Evolutionary conservation across 2,797 vertebrate genomes (phyloP).

Genomic region (Trichosurus vulpecula): DNA sequence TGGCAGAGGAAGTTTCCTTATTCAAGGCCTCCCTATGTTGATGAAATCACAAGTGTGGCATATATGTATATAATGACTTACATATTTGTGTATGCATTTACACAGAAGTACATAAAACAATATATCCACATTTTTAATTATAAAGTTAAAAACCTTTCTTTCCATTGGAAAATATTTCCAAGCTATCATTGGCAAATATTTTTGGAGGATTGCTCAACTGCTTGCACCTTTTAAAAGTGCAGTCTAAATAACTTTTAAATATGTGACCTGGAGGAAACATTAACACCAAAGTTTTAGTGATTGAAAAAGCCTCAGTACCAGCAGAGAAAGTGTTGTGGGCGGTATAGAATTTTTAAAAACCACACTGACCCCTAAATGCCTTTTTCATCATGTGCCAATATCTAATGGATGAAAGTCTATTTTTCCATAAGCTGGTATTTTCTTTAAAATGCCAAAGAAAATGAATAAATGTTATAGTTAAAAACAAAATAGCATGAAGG

Average conservation of each 20-base stretch:
- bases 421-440: slow-evolving; percentile 6
- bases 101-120: background rate
- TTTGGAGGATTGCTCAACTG: slow-evolving; percentile 1
- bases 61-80: background rate
- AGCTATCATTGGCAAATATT: slow-evolving; percentile 18
- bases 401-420: background rate
- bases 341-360: background rate
- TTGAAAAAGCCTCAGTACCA: background rate
- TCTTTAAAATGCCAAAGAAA: background rate
- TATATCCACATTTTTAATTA: slow-evolving; percentile 24
- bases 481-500: background rate
- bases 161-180: slow-evolving; percentile 40
- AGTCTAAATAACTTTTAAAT: slow-evolving; percentile 1
- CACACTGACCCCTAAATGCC: slow-evolving; percentile 3
- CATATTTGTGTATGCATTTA: background rate
- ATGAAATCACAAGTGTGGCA: background rate
- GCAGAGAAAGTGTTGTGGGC: background rate
- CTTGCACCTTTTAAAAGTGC: background rate
- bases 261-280: background rate
- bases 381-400: slow-evolving; percentile 34
- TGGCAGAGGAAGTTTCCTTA: background rate
- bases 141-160: slow-evolving; percentile 14
- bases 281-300: background rate
- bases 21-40: background rate
- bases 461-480: slow-evolving; percentile 21